Evolutionary conservation across 2,113 vertebrate species (phyloP).

Genomic region (Ameiurus melas): DNA sequence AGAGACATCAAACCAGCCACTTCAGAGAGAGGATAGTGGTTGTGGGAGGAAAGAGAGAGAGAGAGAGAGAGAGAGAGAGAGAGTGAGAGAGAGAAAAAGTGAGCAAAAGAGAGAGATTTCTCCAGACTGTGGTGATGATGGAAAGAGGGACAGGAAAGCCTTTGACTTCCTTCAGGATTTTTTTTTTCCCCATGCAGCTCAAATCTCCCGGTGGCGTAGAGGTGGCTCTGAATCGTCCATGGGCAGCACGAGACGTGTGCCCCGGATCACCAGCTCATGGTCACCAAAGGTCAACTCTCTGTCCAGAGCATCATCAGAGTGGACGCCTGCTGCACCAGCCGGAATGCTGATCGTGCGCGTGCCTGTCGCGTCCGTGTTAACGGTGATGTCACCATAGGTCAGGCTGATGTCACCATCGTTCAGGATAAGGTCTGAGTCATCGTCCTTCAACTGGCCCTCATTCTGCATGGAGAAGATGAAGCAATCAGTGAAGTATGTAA

Average conservation of each 20-base stretch:
- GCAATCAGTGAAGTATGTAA: not conserved
- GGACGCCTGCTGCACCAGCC: constrained; percentile 42
- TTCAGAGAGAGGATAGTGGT: constrained; percentile 29
- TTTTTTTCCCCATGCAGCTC: constrained; percentile 35
- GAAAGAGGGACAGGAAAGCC: constrained; percentile 19
- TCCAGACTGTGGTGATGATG: constrained; percentile 23
- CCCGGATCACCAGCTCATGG: constrained; percentile 90
- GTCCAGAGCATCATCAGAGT: constrained; percentile 81
- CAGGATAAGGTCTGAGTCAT: constrained; percentile 95
- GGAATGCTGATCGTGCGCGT: constrained; percentile 60
- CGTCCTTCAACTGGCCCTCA: constrained; percentile 90
- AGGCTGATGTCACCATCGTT: constrained; percentile 89
- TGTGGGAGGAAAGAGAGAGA: constrained; percentile 5
- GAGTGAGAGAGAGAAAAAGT: constrained; percentile 20
- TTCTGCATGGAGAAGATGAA: constrained; percentile 73
- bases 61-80: constrained; percentile 21
- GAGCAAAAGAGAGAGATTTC: constrained; percentile 27
- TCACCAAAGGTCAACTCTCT: constrained; percentile 85
- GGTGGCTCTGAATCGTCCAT: constrained; percentile 94
- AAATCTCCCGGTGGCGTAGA: constrained; percentile 56
- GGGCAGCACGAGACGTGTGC: constrained; percentile 91
- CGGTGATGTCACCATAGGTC: constrained; percentile 87
- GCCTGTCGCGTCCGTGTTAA: constrained; percentile 77
- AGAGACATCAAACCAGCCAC: constrained; percentile 52
- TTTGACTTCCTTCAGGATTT: constrained; percentile 7